phyloP scores from a whole-genome alignment of 2,888 invertebrate genomes.

The Steinernema carpocapsae region DNA sequence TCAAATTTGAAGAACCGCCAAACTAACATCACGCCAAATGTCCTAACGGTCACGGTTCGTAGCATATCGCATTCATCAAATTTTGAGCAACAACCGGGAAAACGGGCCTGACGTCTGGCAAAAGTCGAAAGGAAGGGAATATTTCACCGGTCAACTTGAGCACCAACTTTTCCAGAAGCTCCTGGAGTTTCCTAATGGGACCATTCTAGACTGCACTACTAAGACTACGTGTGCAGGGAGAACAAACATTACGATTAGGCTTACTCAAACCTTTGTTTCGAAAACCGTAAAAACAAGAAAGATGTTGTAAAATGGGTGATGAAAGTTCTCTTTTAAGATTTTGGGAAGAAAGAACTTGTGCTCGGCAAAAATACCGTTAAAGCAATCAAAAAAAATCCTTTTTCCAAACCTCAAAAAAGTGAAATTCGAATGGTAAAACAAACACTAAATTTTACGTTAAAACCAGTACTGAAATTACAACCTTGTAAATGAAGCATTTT shows the following conservation, averaged over 20 bases:
- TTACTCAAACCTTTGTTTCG: no score
- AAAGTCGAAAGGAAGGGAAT: not conserved
- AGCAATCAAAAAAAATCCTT: no score
- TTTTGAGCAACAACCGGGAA: not conserved
- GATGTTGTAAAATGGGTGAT: no score
- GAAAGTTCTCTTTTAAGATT: no score
- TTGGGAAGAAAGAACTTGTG: no score
- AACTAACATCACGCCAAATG: not conserved
- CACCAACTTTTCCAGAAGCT: not conserved
- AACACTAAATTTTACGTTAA: no score
- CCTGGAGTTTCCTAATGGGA: not conserved
- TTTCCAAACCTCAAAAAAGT: no score
- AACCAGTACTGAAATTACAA: no score
- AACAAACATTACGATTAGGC: not conserved
- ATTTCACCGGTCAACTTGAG: constrained; percentile 25
- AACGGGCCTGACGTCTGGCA: not conserved
- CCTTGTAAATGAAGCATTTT: no score
- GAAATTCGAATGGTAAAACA: no score
- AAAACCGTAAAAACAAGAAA: no score
- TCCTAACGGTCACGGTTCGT: not conserved
- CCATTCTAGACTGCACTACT: not conserved
- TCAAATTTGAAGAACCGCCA: not conserved
- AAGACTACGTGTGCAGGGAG: not conserved
- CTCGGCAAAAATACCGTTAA: no score
- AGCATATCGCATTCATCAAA: constrained; percentile 15